Base-by-base conservation (phyloP, 2,113 vertebrate genomes). In the Carlito syrichta region DNA sequence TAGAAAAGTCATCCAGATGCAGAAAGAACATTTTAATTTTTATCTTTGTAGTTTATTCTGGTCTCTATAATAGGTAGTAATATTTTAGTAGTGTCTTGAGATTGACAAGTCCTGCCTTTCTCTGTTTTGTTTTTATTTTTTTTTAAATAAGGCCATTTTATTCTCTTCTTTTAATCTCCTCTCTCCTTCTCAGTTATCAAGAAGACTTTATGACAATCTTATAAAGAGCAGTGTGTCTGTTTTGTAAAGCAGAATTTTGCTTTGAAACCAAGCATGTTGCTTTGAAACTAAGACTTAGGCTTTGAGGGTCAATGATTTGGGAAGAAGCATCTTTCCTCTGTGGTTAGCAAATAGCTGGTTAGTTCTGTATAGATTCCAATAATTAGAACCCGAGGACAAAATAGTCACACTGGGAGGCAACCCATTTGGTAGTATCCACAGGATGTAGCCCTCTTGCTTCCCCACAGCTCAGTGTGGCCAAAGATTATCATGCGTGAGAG, bases 241-340 rank as follows among this genome's bases (percentile, higher is more conserved):
- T 88, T 86, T 89, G 30, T 76, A 95, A 93, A 83, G 50, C 25
- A 40, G 56, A 95, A 89, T 94, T 96, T 96, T 96, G 60, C 43
- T 96, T 96, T 82, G 58, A 32, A 43, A 86, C 85, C 17, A 88
- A 94, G 82, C n/a, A n/a, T n/a, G n/a, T 96, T 96, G 60, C 43
- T 96, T 96, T 82, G 58, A 32, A 43, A 86, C 85, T 13, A 88
- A 94, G 82, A n/a, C n/a, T n/a, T 58, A 84, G 66, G 35, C 43
- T 60, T 94, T 88, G 27, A 76, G 69, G 43, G 50, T 87, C 32
- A 81, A 13, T 66, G 81, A 90, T 25, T 62, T 90, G 48, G 45
- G 14, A 79, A 96, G 83, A 54, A 58, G 23, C 35, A 71, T 86
- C 23, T 3, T 90, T 95, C 89, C 50, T 86, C 16, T 43, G 35